A percentile compares a stretch with the other conserved stretches of the same genome.
Conservation (phyloP, 2,113 vertebrate genomes). For the Aegithalos caudatus region DNA sequence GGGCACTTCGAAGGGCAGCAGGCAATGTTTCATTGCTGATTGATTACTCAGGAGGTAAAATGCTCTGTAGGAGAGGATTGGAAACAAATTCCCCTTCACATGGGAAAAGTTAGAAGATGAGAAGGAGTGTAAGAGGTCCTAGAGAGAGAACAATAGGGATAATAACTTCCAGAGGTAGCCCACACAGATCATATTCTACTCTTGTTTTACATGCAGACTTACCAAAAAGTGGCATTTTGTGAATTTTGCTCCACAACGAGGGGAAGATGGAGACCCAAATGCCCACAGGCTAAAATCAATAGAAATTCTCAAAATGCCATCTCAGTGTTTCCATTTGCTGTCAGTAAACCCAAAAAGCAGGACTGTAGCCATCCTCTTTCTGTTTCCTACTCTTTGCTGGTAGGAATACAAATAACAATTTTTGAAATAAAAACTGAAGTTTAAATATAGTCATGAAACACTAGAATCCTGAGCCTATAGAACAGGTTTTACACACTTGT, state of each 20-base stretch:
- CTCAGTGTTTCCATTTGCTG: background rate
- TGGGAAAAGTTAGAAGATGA: background rate
- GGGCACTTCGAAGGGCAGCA: background rate
- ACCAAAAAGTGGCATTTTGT: background rate
- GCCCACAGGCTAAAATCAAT: background rate
- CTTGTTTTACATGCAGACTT: background rate
- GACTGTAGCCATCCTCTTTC: background rate
- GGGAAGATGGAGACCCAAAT: background rate
- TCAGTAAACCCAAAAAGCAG: background rate
- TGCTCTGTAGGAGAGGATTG: background rate
- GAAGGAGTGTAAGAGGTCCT: background rate
- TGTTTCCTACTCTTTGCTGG: background rate
- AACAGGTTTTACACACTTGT: background rate
- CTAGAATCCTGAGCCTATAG: background rate
- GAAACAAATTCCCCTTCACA: background rate
- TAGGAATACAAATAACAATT: background rate
- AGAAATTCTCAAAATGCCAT: background rate
- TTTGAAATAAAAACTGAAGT: background rate
- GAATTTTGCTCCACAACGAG: background rate
- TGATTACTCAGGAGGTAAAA: background rate
- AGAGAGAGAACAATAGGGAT: background rate
- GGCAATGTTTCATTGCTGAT: background rate
- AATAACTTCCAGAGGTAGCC: background rate
- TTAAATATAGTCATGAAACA: background rate
- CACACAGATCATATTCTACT: background rate